Conservation (phyloP, 2,888 invertebrate species). For the Dysmachus trigonus region DNA sequence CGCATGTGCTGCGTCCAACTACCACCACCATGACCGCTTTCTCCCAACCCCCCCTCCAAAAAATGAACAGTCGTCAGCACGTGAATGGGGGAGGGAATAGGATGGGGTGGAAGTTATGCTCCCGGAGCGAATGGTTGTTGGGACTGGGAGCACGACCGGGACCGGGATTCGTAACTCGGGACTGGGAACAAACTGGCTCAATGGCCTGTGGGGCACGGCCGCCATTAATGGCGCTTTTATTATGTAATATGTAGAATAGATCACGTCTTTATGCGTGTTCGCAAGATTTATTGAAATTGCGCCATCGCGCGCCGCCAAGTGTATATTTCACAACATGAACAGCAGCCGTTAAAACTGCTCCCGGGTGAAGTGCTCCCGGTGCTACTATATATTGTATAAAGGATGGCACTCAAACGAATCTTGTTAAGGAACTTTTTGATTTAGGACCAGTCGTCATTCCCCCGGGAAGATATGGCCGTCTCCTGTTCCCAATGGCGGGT, state of each 20-base stretch:
- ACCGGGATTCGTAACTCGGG: neutral
- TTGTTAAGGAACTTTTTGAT: conserved; percentile 41
- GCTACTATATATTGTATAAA: no score
- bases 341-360: conserved; percentile 46
- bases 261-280: conserved; percentile 49
- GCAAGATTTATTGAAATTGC: conserved; percentile 50
- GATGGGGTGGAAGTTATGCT: no score
- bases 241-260: conserved; percentile 51
- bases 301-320: conserved; percentile 42
- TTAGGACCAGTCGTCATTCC: conserved; percentile 33
- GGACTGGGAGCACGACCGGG: neutral
- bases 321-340: conserved; percentile 50
- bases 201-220: conserved; percentile 24
- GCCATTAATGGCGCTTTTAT: conserved; percentile 50
- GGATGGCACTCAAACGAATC: conserved; percentile 27
- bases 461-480: neutral
- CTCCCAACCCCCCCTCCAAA: neutral
- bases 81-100: conserved; percentile 12
- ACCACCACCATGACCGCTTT: conserved; percentile 2
- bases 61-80: conserved; percentile 34
- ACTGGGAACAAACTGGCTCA: neutral
- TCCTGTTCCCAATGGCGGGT: neutral
- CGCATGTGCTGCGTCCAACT: conserved; percentile 46
- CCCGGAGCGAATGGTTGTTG: neutral
- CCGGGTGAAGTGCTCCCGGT: conserved; percentile 35